Percentiles rank a stretch among this genome's conserved stretches.
Evolutionary conservation across 2,888 invertebrate genomes (phyloP).

Genomic region (Folsomia manolachei): DNA sequence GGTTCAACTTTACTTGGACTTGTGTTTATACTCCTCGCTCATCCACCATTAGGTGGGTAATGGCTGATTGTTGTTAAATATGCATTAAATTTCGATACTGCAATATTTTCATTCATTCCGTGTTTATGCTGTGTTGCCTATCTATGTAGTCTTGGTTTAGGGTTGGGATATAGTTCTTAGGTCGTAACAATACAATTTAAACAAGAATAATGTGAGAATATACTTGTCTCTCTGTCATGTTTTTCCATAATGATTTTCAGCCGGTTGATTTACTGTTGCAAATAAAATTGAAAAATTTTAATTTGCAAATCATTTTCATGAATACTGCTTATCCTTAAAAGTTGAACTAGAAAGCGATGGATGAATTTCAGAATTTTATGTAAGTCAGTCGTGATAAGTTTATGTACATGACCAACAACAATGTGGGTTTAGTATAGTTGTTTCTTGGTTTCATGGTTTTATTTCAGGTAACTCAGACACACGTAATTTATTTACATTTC

Average conservation of each 20-base stretch:
- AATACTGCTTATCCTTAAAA: too few relatives aligned
- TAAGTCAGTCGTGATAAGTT: too few relatives aligned
- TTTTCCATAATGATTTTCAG: not conserved
- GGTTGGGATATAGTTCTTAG: not conserved
- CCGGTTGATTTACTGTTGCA: constrained; percentile 7
- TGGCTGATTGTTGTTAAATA: constrained; percentile 6
- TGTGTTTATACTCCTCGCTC: not conserved
- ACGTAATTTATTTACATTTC: not conserved
- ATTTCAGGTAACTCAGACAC: too few relatives aligned
- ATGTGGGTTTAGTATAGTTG: too few relatives aligned
- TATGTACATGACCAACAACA: not conserved
- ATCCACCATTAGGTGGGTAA: not conserved
- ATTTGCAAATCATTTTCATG: not conserved
- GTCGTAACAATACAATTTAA: too few relatives aligned
- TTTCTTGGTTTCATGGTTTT: too few relatives aligned
- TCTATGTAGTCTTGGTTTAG: too few relatives aligned
- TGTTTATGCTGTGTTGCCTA: too few relatives aligned
- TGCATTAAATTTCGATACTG: not conserved
- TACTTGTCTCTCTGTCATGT: not conserved
- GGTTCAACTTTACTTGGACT: not conserved
- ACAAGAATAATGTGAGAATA: not conserved
- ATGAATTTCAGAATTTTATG: too few relatives aligned
- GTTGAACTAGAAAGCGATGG: too few relatives aligned
- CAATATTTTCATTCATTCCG: not conserved
- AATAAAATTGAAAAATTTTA: not conserved